Conservation (phyloP, 2,797 vertebrate species). For the Gymnodraco acuticeps region DNA sequence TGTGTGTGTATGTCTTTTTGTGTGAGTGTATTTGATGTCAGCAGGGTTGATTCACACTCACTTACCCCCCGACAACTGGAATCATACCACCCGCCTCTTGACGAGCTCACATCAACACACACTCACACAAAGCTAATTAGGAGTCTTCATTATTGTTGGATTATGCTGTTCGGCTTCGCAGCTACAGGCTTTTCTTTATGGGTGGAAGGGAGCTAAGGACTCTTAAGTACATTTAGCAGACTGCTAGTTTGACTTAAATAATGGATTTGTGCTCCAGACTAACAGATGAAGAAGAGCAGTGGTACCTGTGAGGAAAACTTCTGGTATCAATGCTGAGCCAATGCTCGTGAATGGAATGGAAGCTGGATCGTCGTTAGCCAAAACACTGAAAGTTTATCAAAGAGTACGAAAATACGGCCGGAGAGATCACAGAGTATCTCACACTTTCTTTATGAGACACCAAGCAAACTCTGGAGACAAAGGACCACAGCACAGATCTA, state of each 20-base stretch:
- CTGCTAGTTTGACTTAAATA: constrained; percentile 73
- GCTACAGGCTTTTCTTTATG: constrained; percentile 74
- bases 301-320: too few relatives aligned
- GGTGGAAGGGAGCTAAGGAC: constrained; percentile 67
- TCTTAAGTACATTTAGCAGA: constrained; percentile 75
- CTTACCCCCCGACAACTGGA: constrained; percentile 83
- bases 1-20: constrained; percentile 13
- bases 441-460: too few relatives aligned
- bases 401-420: too few relatives aligned
- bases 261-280: constrained; percentile 65
- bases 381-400: too few relatives aligned
- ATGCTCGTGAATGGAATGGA: too few relatives aligned
- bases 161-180: constrained; percentile 77
- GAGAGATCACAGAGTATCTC: too few relatives aligned
- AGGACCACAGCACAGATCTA: too few relatives aligned
- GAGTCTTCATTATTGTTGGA: constrained; percentile 81
- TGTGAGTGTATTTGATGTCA: constrained; percentile 71
- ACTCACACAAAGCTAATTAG: constrained; percentile 75
- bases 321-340: too few relatives aligned
- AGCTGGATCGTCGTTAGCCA: too few relatives aligned
- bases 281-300: constrained; percentile 48
- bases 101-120: constrained; percentile 70
- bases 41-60: constrained; percentile 83
- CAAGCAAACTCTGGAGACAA: too few relatives aligned
- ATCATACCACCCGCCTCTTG: constrained; percentile 81